Conservation (phyloP, 2,888 invertebrate species). For the Scelioninae gen. 2 region DNA sequence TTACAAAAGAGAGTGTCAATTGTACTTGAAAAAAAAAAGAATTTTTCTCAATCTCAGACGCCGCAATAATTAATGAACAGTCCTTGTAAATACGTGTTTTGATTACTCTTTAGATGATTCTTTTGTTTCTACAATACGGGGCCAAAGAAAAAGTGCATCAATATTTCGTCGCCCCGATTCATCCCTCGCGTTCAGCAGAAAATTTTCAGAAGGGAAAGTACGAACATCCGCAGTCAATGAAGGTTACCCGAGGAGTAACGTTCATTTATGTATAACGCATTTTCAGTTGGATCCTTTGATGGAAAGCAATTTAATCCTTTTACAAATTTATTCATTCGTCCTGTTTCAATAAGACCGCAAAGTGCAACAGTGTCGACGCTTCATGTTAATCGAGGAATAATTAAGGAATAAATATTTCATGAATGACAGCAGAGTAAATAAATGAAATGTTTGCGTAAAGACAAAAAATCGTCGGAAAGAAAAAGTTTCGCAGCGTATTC, state of each 20-base stretch:
- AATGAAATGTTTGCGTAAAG: background rate
- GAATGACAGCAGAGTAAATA: background rate
- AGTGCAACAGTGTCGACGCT: background rate
- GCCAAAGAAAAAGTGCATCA: conserved; percentile 47
- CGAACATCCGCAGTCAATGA: conserved; percentile 53
- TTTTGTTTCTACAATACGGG: conserved; percentile 40
- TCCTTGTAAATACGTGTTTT: conserved; percentile 31
- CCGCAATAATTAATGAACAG: conserved; percentile 10
- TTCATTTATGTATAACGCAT: conserved; percentile 40
- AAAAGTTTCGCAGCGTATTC: too few species aligned
- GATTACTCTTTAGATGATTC: conserved; percentile 35
- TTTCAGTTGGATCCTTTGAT: conserved; percentile 43
- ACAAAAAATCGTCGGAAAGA: too few species aligned
- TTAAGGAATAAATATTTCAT: conserved; percentile 3
- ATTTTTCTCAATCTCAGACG: too few species aligned
- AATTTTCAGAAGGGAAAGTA: conserved; percentile 43
- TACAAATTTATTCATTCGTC: conserved; percentile 40
- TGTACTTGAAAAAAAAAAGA: too few species aligned
- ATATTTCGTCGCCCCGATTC: conserved; percentile 32
- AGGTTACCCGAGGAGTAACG: conserved; percentile 38
- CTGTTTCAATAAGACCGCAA: conserved; percentile 19
- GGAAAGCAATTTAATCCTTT: conserved; percentile 53
- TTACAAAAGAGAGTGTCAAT: too few species aligned
- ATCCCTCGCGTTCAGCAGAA: conserved; percentile 30
- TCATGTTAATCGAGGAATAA: conserved; percentile 16